Percentiles rank a stretch among this genome's conserved stretches.
Conservation (phyloP, 2,797 vertebrate species). For the Euthynnus affinis region DNA sequence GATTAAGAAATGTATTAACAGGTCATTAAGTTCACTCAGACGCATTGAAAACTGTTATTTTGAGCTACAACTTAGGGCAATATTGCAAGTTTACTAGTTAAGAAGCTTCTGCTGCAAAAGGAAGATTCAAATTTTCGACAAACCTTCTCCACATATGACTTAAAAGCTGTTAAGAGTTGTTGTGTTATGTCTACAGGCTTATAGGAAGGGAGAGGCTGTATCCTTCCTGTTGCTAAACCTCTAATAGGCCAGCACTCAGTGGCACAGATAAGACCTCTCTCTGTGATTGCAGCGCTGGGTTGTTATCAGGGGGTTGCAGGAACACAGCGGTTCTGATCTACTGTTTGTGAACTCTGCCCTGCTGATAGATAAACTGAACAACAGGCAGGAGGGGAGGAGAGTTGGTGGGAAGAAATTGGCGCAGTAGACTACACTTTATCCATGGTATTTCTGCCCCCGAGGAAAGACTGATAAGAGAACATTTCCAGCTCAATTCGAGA, state of each 20-base stretch:
- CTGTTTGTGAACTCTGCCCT: constrained; percentile 66
- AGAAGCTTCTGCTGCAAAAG: not conserved
- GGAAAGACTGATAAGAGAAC: constrained; percentile 55
- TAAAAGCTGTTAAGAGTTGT: constrained; percentile 28
- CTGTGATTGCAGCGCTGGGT: constrained; percentile 54
- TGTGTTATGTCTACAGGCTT: constrained; percentile 69
- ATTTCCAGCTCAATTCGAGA: constrained; percentile 21
- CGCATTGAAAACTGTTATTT: not conserved
- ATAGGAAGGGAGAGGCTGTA: constrained; percentile 79
- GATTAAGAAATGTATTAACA: too few relatives aligned
- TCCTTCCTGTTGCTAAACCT: constrained; percentile 76
- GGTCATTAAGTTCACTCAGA: too few relatives aligned
- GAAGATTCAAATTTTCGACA: not conserved
- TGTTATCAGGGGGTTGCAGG: constrained; percentile 65
- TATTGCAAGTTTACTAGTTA: not conserved
- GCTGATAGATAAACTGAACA: constrained; percentile 68
- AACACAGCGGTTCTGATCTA: constrained; percentile 55
- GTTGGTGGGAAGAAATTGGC: constrained; percentile 14
- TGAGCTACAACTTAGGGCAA: not conserved
- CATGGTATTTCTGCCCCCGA: constrained; percentile 50
- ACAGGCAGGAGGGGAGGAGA: constrained; percentile 55
- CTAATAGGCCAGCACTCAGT: constrained; percentile 56
- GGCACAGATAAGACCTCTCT: constrained; percentile 65
- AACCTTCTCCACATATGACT: constrained; percentile 20
- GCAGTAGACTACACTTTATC: constrained; percentile 16